Evolutionary conservation across 2,888 invertebrate species (phyloP).

Genomic region (Hypercompe scribonia): DNA sequence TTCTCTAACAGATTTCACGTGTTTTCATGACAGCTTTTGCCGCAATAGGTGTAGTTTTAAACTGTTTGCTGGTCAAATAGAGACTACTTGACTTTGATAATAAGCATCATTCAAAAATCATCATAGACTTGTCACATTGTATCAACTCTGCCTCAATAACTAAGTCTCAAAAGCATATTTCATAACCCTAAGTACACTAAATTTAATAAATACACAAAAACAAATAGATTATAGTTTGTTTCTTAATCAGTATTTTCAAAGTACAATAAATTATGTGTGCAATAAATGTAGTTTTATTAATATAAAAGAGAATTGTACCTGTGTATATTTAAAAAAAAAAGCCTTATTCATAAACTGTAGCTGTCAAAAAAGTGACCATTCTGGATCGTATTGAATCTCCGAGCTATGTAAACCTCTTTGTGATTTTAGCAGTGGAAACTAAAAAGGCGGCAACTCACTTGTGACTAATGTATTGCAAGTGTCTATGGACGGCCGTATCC

Average conservation of each 20-base stretch:
- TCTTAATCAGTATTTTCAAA: background rate
- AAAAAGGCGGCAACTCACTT: too few relatives aligned
- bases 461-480: too few relatives aligned
- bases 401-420: too few relatives aligned
- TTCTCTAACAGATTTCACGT: background rate
- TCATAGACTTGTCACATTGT: background rate
- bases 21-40: background rate
- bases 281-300: background rate
- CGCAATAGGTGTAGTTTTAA: background rate
- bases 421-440: too few relatives aligned
- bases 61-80: background rate
- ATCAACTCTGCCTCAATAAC: background rate
- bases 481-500: too few relatives aligned
- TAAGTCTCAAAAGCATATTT: background rate
- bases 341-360: too few relatives aligned
- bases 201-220: too few relatives aligned
- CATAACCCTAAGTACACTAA: too few relatives aligned
- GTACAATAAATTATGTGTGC: background rate
- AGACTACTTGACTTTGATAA: background rate
- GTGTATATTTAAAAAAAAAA: too few relatives aligned
- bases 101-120: background rate
- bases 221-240: background rate
- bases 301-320: background rate
- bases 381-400: too few relatives aligned
- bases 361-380: too few relatives aligned